Evolutionary conservation across 2,888 invertebrate species (phyloP), one percentile per base, ranked within the genome.

Genomic region (Trypoxylon attenuatum): DNA sequence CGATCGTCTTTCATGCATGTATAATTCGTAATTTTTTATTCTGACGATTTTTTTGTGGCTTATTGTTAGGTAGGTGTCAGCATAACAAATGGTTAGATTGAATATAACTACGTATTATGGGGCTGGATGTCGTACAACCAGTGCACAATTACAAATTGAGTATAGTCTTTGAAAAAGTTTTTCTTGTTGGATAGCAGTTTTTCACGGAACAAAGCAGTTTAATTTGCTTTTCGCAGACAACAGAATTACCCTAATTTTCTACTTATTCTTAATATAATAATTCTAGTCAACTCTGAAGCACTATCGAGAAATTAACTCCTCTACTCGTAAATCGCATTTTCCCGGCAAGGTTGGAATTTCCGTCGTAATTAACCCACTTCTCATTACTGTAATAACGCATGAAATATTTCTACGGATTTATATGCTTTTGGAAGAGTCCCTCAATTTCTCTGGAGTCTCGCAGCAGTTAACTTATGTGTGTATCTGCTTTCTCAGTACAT

Each of bases 341-440:
- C 15, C n/a, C 13, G 25, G 52, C 25, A 47, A 49, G 29, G 18
- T 21, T 19, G 33, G 13, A 46, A 16, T 15, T 46, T 8, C 10
- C 25, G n/a, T 39, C 43, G 25, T 53, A 49, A 52, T 63, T 63
- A 59, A 59, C 19, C 47, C 25, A 53, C 22, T 60, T 53, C 42
- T 19, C 18, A 15, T 60, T 23, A 42, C 38, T 5, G 10, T 23
- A 18, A 21, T 21, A 25, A 33, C 38, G 5, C 0, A 16, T 15
- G 8, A 21, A 33, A 33, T 22, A 22, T 43, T 39, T 29, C 38
- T 8, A 18, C 2, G 39, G 49, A 27, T 41, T 43, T 53, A 42
- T 59, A 5, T 18, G 41, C 33, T 42, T 59, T 53, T 27, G 45
- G 27, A 16, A 13, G 27, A 63, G 33, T 59, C 43, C 13, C 25